Percentiles rank a stretch among this genome's conserved stretches.
Conservation (phyloP, 2,797 vertebrate genomes). For the Anguilla marmorata region DNA sequence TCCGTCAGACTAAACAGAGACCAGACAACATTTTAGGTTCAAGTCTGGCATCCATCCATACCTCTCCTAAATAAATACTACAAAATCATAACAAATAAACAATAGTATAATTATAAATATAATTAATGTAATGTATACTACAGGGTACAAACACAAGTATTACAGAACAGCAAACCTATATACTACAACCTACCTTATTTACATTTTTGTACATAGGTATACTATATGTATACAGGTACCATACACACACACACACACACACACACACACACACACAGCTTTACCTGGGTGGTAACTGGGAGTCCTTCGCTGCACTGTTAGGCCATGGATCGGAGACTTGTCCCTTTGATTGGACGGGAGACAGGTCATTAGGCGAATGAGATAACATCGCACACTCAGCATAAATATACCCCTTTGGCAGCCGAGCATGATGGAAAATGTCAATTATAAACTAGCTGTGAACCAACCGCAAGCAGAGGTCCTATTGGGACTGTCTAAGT, state of each 20-base stretch:
- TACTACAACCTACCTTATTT: not conserved
- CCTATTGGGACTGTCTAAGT: not conserved
- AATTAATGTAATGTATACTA: not conserved
- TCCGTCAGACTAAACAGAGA: not conserved
- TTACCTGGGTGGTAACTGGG: slow-evolving; percentile 70
- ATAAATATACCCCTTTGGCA: slow-evolving; percentile 19
- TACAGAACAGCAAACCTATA: not conserved
- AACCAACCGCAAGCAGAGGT: not conserved
- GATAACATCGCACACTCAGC: not conserved
- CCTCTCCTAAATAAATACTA: not conserved
- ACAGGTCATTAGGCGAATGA: slow-evolving; percentile 21
- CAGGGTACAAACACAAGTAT: not conserved
- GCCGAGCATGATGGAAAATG: slow-evolving; percentile 4
- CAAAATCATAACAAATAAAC: not conserved
- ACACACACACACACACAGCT: not conserved
- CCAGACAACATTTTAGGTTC: not conserved
- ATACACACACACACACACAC: not conserved
- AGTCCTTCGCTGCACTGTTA: slow-evolving; percentile 63
- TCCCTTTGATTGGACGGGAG: slow-evolving; percentile 50
- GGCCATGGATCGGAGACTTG: slow-evolving; percentile 60
- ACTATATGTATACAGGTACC: too few species aligned
- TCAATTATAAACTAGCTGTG: not conserved
- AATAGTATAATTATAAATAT: not conserved
- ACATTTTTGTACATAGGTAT: not conserved
- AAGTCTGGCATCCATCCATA: not conserved